Evolutionary conservation across 1,140 invertebrate species (phyloP).

Genomic region (Saccostrea cuccullata): DNA sequence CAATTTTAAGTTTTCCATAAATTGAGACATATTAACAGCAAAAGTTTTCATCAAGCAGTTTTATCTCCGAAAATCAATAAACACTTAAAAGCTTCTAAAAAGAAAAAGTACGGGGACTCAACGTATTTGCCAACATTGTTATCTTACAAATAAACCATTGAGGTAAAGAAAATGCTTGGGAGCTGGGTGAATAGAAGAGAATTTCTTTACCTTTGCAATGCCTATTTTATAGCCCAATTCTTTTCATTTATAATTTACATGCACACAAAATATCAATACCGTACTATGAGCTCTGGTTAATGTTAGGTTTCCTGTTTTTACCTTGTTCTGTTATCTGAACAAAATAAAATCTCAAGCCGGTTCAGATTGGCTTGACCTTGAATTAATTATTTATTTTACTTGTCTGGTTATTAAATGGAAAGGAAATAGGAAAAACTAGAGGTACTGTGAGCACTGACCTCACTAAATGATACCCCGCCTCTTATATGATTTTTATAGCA

Average conservation of each 20-base stretch:
- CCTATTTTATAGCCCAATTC: not conserved
- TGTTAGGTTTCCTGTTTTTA: not conserved
- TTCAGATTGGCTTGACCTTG: not conserved
- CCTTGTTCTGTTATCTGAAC: not conserved
- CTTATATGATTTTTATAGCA: too few species aligned
- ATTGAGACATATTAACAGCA: not conserved
- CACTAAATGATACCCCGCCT: too few species aligned
- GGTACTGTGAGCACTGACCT: too few species aligned
- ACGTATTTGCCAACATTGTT: slow-evolving; percentile 6
- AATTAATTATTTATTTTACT: not conserved
- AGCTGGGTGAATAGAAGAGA: not conserved
- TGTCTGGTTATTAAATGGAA: not conserved
- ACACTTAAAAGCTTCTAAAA: slow-evolving; percentile 1
- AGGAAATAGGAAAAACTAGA: not conserved
- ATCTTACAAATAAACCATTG: not conserved
- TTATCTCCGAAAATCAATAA: slow-evolving; percentile 23
- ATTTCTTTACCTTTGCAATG: not conserved
- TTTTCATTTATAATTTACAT: slow-evolving; percentile 17
- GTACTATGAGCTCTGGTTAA: not conserved
- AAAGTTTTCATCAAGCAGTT: not conserved
- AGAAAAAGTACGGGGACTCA: not conserved
- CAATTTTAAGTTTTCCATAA: not conserved
- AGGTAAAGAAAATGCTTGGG: not conserved
- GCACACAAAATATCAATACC: slow-evolving; percentile 8
- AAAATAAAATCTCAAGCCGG: not conserved